These are phyloP conservation scores for Sylvietta virens DNA, from an alignment of 2,113 vertebrate species.

Conservation along the genomic window DNA sequence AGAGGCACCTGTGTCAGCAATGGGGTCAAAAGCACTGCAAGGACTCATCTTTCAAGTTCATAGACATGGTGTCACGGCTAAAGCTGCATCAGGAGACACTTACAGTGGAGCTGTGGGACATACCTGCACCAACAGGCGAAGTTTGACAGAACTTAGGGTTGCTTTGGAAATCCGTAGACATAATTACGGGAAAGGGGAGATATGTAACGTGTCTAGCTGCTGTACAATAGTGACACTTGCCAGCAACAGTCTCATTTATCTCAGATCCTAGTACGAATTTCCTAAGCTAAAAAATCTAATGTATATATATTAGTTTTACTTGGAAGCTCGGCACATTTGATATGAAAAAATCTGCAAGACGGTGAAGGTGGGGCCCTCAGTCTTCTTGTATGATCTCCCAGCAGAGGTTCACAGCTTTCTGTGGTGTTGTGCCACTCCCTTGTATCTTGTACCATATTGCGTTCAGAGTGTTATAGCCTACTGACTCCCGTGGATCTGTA, in stretches of 20 bases:
- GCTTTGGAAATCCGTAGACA: not conserved
- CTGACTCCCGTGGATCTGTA: not conserved
- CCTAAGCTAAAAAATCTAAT: not conserved
- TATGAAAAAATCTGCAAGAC: not conserved
- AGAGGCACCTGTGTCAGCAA: not conserved
- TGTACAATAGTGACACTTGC: not conserved
- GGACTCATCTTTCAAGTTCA: not conserved
- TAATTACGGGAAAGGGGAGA: not conserved
- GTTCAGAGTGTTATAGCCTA: not conserved
- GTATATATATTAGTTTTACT: not conserved
- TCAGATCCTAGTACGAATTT: not conserved
- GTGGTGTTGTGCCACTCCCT: fast-evolving
- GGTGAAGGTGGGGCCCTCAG: not conserved
- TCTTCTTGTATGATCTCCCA: not conserved
- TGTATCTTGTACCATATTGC: not conserved
- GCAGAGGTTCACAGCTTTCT: not conserved
- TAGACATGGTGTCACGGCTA: not conserved
- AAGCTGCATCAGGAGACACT: not conserved
- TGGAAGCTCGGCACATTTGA: not conserved
- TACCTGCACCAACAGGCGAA: not conserved
- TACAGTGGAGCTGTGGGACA: not conserved
- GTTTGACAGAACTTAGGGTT: not conserved
- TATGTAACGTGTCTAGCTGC: not conserved
- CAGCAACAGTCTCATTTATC: not conserved
- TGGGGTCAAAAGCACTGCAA: not conserved